A percentile compares a stretch with the other conserved stretches of the same genome.
These are phyloP conservation scores for Eupithecia pulchellata DNA, from an alignment of 2,888 invertebrate genomes.

Conservation along the genomic window DNA sequence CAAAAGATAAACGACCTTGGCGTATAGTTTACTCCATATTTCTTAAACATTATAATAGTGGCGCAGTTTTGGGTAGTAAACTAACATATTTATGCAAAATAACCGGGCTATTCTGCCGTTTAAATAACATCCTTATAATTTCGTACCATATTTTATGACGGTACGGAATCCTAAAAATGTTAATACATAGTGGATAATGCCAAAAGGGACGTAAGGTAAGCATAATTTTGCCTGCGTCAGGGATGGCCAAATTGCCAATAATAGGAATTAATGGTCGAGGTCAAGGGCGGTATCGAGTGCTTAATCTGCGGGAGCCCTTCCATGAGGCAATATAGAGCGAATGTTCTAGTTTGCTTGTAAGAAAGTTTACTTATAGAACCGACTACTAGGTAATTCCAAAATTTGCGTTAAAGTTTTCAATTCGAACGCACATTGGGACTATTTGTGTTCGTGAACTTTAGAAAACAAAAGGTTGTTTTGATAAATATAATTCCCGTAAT, in stretches of 20 bases:
- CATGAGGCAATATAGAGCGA: slow-evolving; percentile 2
- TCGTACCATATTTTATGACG: slow-evolving; percentile 5
- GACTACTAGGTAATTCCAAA: too few species aligned
- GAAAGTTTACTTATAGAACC: not conserved
- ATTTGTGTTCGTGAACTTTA: too few species aligned
- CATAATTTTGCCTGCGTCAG: slow-evolving; percentile 33
- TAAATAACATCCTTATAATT: slow-evolving; percentile 3
- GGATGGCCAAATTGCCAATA: slow-evolving; percentile 38
- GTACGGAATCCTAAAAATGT: slow-evolving; percentile 13
- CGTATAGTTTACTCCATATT: not conserved
- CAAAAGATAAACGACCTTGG: not conserved
- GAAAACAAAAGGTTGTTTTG: too few species aligned
- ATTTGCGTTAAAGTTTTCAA: too few species aligned
- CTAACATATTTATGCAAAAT: slow-evolving; percentile 1
- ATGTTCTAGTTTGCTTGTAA: slow-evolving; percentile 5
- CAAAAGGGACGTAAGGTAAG: slow-evolving; percentile 19
- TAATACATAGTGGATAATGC: slow-evolving; percentile 13
- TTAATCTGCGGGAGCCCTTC: slow-evolving; percentile 31
- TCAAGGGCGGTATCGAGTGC: slow-evolving; percentile 32
- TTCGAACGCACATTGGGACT: too few species aligned
- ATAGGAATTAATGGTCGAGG: slow-evolving; percentile 36
- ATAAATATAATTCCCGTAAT: too few species aligned
- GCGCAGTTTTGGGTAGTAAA: not conserved
- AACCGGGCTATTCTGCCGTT: slow-evolving; percentile 1
- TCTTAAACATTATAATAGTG: not conserved